phyloP scores from a whole-genome alignment of 2,888 invertebrate genomes.

The Hyles lineata region DNA sequence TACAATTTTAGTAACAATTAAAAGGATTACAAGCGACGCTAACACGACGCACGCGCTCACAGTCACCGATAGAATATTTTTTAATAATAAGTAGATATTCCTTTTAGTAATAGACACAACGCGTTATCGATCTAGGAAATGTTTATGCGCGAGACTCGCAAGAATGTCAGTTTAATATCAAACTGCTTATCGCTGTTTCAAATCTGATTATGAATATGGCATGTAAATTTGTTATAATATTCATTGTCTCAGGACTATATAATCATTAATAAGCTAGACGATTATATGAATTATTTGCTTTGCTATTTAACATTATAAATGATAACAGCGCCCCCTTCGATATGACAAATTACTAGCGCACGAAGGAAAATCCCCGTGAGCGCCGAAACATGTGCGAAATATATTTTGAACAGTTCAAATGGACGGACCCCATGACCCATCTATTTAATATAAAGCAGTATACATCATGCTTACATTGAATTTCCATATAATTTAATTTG shows the following conservation, averaged over 20 bases:
- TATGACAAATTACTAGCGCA: neutral
- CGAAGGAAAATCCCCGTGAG: constrained; percentile 18
- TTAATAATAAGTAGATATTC: too few species aligned
- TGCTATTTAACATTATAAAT: neutral
- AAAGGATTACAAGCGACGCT: neutral
- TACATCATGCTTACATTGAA: too few species aligned
- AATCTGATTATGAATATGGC: neutral
- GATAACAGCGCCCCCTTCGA: neutral
- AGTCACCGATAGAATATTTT: too few species aligned
- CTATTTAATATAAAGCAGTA: neutral
- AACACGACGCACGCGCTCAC: neutral
- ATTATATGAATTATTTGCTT: neutral
- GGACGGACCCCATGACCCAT: neutral
- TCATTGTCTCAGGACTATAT: neutral
- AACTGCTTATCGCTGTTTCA: too few species aligned
- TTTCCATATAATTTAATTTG: too few species aligned
- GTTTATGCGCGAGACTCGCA: too few species aligned
- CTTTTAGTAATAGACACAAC: too few species aligned
- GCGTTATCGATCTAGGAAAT: too few species aligned
- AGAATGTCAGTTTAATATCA: too few species aligned
- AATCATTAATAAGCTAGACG: neutral
- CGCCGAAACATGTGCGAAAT: neutral
- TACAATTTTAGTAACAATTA: neutral
- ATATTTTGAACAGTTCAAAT: neutral
- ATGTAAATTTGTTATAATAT: neutral